phyloP scores from a whole-genome alignment of 1,140 invertebrate species.

The Bombus affinis region DNA sequence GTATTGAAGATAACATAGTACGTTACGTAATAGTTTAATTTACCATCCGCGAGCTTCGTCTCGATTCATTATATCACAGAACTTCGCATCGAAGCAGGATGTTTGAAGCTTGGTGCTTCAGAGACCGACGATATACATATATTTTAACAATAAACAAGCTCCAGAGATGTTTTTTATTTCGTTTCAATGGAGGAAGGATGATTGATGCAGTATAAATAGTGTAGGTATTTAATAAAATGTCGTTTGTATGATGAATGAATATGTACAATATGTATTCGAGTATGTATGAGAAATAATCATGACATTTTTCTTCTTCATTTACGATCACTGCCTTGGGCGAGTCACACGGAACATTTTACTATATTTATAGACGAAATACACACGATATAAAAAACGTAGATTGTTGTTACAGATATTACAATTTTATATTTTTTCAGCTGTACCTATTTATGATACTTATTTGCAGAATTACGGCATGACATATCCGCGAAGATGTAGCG shows the following conservation, averaged over 20 bases:
- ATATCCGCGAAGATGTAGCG: neutral
- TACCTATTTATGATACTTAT: neutral
- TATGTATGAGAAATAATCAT: slow-evolving; percentile 55
- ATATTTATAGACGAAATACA: slow-evolving; percentile 55
- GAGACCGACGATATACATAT: slow-evolving; percentile 34
- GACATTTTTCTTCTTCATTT: slow-evolving; percentile 43
- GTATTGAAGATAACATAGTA: slow-evolving; percentile 59
- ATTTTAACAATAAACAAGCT: slow-evolving; percentile 33
- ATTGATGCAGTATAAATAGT: slow-evolving; percentile 38
- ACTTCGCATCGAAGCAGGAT: slow-evolving; percentile 67
- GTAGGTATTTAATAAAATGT: slow-evolving; percentile 39
- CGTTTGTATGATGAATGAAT: slow-evolving; percentile 26
- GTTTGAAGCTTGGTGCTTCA: slow-evolving; percentile 67
- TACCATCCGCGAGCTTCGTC: slow-evolving; percentile 52
- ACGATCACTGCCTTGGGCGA: slow-evolving; percentile 61
- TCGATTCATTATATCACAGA: slow-evolving; percentile 49
- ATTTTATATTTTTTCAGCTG: slow-evolving; percentile 39
- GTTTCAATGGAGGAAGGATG: slow-evolving; percentile 47
- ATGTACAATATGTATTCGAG: slow-evolving; percentile 4
- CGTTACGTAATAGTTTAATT: slow-evolving; percentile 63
- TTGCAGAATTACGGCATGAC: slow-evolving; percentile 12
- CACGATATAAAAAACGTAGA: neutral
- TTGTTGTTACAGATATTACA: slow-evolving; percentile 12
- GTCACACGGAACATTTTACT: slow-evolving; percentile 36
- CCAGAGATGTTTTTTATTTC: slow-evolving; percentile 59